Base-by-base conservation (phyloP, 2,113 vertebrate species). In the Hiodon alosoides region DNA sequence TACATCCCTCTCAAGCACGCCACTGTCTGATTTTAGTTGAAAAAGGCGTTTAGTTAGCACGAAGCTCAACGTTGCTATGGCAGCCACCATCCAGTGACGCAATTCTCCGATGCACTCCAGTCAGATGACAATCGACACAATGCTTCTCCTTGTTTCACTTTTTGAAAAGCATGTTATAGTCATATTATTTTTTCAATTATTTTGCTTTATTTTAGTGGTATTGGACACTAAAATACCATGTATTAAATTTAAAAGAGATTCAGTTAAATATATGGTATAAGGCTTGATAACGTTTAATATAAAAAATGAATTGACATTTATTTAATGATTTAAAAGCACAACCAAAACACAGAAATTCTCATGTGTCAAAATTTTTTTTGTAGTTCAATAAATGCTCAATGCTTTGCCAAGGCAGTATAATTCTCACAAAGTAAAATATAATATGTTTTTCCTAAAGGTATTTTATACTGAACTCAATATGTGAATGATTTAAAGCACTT, bases 41-140 rank as follows among this genome's bases (percentile, higher is more conserved):
- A 52, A 51, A 47, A 52, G 67, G 11, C 16, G 16, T 7, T 7
- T 69, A 51, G 67, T 14, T 17, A 51, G 51, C 67, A 69, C 13
- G 1, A 14, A 54, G n/a, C 67, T 69, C 52, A 11, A n/a, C 7
- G 67, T 54, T 16, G 67, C 52, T 16, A 48, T 16, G 50, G 4
- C 52, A 51, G 50, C 4, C n/a, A 53, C 51, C 8, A 14, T 16
- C 67, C 52, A 54, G 7, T 69, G 67, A 69, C 48, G 48, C 67
- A 69, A 13, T n/a, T 69, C 51, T 4, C 50, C 8, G 67, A 9
- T 46, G 13, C 67, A 7, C n/a, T 51, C 50, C 3, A 16, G 67
- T 69, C 67, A 53, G 16, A 69, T 69, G 67, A 69, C 51, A 13
- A 31, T 52, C 14, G 53, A 69, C n/a, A 69, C 67, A 69, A 54